phyloP scores from a whole-genome alignment of 2,888 invertebrate genomes.

The Clepsis dumicolana region DNA sequence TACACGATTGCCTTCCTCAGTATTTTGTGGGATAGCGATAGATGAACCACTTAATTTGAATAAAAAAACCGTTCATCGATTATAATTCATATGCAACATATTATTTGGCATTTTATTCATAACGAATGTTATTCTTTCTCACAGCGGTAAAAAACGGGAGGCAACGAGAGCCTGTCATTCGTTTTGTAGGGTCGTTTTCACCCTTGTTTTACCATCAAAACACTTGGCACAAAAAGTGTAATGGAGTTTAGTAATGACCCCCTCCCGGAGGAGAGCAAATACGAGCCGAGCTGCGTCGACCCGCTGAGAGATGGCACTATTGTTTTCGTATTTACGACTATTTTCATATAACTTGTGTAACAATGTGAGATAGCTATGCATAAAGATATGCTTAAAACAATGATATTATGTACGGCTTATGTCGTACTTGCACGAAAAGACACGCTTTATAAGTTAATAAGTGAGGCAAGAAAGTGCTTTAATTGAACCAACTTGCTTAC shows the following conservation, averaged over 20 bases:
- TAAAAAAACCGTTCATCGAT: too few relatives aligned
- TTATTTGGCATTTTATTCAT: slow-evolving; percentile 47
- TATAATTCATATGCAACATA: slow-evolving; percentile 17
- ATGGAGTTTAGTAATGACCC: slow-evolving; percentile 84
- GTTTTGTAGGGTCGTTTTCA: slow-evolving; percentile 84
- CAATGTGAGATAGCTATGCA: slow-evolving; percentile 14
- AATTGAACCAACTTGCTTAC: background rate
- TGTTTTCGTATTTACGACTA: slow-evolving; percentile 56
- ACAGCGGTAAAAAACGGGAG: slow-evolving; percentile 71
- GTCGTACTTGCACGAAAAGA: background rate
- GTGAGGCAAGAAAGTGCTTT: background rate
- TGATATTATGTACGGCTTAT: slow-evolving; percentile 7
- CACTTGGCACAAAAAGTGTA: slow-evolving; percentile 86
- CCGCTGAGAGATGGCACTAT: slow-evolving; percentile 70
- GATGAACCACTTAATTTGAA: background rate
- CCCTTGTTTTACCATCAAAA: slow-evolving; percentile 85
- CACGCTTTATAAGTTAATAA: background rate
- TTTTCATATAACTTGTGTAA: slow-evolving; percentile 33
- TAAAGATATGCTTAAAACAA: slow-evolving; percentile 7
- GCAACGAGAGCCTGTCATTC: slow-evolving; percentile 76
- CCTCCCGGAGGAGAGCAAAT: slow-evolving; percentile 71
- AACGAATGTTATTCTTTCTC: slow-evolving; percentile 63
- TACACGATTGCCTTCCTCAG: background rate
- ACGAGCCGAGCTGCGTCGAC: slow-evolving; percentile 72
- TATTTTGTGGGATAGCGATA: background rate